Evolutionary conservation across 2,113 vertebrate genomes (phyloP), one percentile per base, ranked within the genome.

Genomic region (Vanacampus margaritifer): DNA sequence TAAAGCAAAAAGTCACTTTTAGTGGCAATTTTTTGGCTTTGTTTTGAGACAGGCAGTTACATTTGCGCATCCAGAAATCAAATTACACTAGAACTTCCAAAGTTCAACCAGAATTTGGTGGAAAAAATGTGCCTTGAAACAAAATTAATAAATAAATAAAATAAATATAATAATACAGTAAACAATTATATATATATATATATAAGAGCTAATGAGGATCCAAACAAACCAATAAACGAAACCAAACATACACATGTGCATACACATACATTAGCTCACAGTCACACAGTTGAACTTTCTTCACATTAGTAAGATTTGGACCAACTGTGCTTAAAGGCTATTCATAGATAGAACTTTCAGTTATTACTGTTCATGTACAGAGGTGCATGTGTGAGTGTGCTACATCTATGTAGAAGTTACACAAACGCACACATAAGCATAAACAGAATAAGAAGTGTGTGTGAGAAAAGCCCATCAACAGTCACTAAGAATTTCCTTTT

Each of bases 401-500:
- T 84, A 79, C 83, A 84, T 90, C 74, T 79, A 82, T 79, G 83
- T 63, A 78, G 84, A 82, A 86, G 83, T 86, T 54, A 75, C 68
- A 72, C 67, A 72, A 48, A 68, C 70, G 69, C 61, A 73, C 53
- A 77, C 71, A 72, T 68, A 78, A 64, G 69, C 61, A 82, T 64
- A 71, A 72, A 76, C 67, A 3, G 28, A 32, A 57, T 12, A 26
- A 32, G 6, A 26, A 32, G 32, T 17, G 1, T 2, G 21, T 21
- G 58, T 6, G 21, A 61, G 36, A 61, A 11, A 79, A 48, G 75
- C 82, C 80, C 83, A 87, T 90, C 86, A 87, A 88, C 84, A 88
- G 87, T 86, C 87, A 87, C 75, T n/a, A 83, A 86, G 83, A 86
- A 90, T 88, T 89, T 85, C 77, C 82, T 85, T 84, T 86, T 89